Percentiles rank a stretch among this genome's conserved stretches.
These are phyloP conservation scores for Amphimallon solstitiale DNA, from an alignment of 2,888 invertebrate genomes.

Conservation along the genomic window DNA sequence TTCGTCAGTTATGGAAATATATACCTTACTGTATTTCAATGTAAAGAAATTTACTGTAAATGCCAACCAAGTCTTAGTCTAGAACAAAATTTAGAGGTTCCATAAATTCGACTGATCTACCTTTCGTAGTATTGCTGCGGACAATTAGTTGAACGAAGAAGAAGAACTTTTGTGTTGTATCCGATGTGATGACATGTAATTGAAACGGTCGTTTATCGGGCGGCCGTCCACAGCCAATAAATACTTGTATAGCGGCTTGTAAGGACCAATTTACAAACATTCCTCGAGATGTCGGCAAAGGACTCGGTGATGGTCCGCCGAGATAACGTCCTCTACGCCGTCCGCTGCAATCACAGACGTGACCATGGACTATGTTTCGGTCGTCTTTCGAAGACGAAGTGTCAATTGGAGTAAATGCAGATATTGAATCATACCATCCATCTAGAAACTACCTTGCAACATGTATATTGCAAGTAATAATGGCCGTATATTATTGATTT, in stretches of 20 bases:
- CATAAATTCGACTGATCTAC: constrained; percentile 32
- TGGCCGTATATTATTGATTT: no score
- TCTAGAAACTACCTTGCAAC: no score
- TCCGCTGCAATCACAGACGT: constrained; percentile 29
- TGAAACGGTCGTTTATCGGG: constrained; percentile 43
- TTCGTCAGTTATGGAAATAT: no score
- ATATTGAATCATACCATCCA: no score
- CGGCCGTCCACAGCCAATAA: constrained; percentile 45
- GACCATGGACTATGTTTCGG: not conserved
- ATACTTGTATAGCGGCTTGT: constrained; percentile 57
- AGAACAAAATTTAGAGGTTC: constrained; percentile 12
- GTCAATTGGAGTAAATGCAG: no score
- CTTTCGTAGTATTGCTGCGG: constrained; percentile 17
- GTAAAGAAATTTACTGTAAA: no score
- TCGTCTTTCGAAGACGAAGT: no score
- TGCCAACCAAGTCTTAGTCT: not conserved
- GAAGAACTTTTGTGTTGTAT: constrained; percentile 32
- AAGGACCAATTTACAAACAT: constrained; percentile 62
- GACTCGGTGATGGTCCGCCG: constrained; percentile 52
- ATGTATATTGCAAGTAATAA: no score
- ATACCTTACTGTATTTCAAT: no score
- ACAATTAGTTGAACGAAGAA: constrained; percentile 35
- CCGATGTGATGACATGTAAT: constrained; percentile 40
- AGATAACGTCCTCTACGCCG: constrained; percentile 45
- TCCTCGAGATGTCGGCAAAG: constrained; percentile 59